These are phyloP conservation scores for Helicoverpa assulta DNA, from an alignment of 2,888 invertebrate species.

Conservation along the genomic window DNA sequence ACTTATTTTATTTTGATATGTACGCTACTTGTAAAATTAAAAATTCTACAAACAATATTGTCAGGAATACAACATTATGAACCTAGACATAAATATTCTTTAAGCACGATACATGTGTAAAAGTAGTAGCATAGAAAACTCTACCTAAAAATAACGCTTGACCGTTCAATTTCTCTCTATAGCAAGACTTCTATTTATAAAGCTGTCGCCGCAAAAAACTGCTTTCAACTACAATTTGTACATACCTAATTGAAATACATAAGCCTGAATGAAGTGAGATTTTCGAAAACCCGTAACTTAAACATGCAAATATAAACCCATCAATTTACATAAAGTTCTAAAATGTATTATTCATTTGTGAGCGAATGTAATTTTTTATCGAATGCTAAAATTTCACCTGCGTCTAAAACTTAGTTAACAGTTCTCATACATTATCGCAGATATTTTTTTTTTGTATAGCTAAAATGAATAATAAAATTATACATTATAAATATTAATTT, in stretches of 20 bases:
- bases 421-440: conserved; percentile 44
- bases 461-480: no score
- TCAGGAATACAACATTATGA: background rate
- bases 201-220: conserved; percentile 26
- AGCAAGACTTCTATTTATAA: conserved; percentile 42
- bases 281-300: conserved; percentile 14
- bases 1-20: no score
- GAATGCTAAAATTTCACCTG: conserved; percentile 48
- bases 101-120: background rate
- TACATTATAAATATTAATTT: no score
- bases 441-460: background rate
- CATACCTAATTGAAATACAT: background rate
- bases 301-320: conserved; percentile 25
- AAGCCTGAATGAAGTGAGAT: background rate
- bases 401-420: conserved; percentile 8
- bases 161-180: conserved; percentile 49
- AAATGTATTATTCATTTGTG: conserved; percentile 10
- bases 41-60: no score
- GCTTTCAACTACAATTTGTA: conserved; percentile 42
- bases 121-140: conserved; percentile 38
- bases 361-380: conserved; percentile 30
- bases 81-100: background rate
- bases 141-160: conserved; percentile 49
- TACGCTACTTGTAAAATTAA: no score
- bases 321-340: conserved; percentile 32